Evolutionary conservation across 2,113 vertebrate species (phyloP), one percentile per base, ranked within the genome.

Genomic region (Paramisgurnus dabryanus): DNA sequence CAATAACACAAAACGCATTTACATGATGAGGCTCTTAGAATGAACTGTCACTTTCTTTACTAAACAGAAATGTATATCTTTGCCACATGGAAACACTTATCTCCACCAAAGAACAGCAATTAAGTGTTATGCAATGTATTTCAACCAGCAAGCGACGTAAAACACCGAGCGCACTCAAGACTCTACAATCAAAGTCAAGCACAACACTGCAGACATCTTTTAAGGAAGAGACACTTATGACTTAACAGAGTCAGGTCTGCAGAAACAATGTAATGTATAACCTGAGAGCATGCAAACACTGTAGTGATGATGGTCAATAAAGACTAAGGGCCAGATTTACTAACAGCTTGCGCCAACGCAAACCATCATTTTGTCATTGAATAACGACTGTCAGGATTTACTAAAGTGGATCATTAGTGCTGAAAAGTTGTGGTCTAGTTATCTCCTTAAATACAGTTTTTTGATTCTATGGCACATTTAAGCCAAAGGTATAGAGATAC

Each of bases 161-260:
- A 73, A 76, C 86, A 77, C 76, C 83, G 85, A 86, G 81, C 67
- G 83, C 81, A 81, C 80, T 87, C 84, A 87, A 90, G 90, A 85
- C 88, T 82, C 77, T 78, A 84, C 3, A 0, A 79, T 87, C 89
- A 84, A 86, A 88, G 80, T 85, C 47, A 34, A 82, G 76, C 57
- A 50, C 65, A 83, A 83, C 69, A 66, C 60, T 57, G 58, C 45
- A 71, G 78, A 67, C 61, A 34, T 17, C 6, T 53, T 80, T 79
- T 77, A 84, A 81, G 81, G 0, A 40, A 47, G 75, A 86, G 79
- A 73, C 85, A 87, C 83, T 82, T 43, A 39, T 73, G 82, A 80
- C 87, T 85, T 82, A 81, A 64, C 83, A 78, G 78, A 85, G 73
- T 86, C 87, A 90, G 81, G 13, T 61, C 34, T 63, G 61, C 81